Evolutionary conservation across 2,113 vertebrate species (phyloP), one percentile per base, ranked within the genome.

Genomic region (Cryptotis parvus): DNA sequence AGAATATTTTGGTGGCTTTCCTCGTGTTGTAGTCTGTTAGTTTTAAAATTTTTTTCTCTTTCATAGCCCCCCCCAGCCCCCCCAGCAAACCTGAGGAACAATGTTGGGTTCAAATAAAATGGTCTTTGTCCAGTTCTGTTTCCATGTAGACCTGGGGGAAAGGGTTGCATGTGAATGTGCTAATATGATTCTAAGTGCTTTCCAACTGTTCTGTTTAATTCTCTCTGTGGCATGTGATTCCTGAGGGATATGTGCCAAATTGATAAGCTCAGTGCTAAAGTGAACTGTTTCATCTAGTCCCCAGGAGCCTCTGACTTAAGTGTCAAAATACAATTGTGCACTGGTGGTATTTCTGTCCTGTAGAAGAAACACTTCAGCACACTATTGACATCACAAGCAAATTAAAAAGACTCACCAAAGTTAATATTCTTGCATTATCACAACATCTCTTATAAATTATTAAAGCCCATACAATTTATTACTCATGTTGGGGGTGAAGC

Each of bases 401-500:
- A 96, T 96, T 75, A 95, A 94, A n/a, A 92, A 97, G 77, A 80
- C 95, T 92, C 87, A 58, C 87, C 85, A 69, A 88, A 97, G 97
- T 96, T 92, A 96, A 95, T 81, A 96, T 95, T 91, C 86, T 94
- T 89, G 94, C 93, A 96, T 96, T 92, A 77, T 95, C 97, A 95
- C 89, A 96, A 66, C 84, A 91, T 91, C 95, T 90, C 91, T 41
- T 22, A 92, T 95, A 97, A 61, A 87, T 94, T 95, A 97, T 96
- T 97, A 96, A 96, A 96, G 95, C 83, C 70, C 94, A 93, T 68
- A 91, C 3, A 39, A 96, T 97, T 96, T 97, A 97, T 97, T 96
- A 96, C 52, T 31, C 61, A 37, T 83, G 95, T 94, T 93, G 79
- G 8, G 61, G 75, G 72, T 39, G 31, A 20, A 91, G 86, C 76